phyloP scores from a whole-genome alignment of 2,113 vertebrate genomes.

The Otis tarda region DNA sequence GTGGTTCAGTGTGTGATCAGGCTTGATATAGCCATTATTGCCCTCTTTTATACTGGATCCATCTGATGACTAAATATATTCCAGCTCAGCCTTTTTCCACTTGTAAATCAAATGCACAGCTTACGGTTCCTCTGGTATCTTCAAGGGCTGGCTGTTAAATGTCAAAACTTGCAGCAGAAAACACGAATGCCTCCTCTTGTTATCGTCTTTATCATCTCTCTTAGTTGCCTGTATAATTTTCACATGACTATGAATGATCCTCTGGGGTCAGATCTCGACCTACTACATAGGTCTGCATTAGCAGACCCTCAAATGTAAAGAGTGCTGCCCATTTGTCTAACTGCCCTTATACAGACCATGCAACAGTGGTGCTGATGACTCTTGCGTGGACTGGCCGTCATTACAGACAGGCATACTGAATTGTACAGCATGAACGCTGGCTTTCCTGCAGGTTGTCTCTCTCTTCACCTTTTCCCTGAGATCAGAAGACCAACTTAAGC shows the following conservation, averaged over 20 bases:
- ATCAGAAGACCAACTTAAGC: not conserved
- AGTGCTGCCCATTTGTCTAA: not conserved
- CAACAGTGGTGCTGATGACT: not conserved
- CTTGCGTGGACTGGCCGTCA: not conserved
- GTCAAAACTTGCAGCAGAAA: not conserved
- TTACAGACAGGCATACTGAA: not conserved
- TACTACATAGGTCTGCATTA: not conserved
- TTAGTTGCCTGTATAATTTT: not conserved
- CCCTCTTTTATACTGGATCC: not conserved
- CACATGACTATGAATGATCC: not conserved
- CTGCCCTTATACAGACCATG: not conserved
- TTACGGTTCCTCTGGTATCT: not conserved
- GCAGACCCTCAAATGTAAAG: not conserved
- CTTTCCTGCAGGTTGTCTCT: not conserved
- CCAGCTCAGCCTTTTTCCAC: not conserved
- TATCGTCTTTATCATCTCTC: not conserved
- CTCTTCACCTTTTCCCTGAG: not conserved
- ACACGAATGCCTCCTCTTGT: not conserved
- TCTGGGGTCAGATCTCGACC: not conserved
- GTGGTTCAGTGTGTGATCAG: not conserved
- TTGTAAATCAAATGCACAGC: not conserved
- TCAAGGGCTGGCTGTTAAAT: not conserved
- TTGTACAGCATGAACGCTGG: fast-evolving
- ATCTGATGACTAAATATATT: not conserved
- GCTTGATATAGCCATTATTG: not conserved